Evolutionary conservation across 2,888 invertebrate species (phyloP), one percentile per base, ranked within the genome.

Genomic region (Trichogramma dendrolimi): DNA sequence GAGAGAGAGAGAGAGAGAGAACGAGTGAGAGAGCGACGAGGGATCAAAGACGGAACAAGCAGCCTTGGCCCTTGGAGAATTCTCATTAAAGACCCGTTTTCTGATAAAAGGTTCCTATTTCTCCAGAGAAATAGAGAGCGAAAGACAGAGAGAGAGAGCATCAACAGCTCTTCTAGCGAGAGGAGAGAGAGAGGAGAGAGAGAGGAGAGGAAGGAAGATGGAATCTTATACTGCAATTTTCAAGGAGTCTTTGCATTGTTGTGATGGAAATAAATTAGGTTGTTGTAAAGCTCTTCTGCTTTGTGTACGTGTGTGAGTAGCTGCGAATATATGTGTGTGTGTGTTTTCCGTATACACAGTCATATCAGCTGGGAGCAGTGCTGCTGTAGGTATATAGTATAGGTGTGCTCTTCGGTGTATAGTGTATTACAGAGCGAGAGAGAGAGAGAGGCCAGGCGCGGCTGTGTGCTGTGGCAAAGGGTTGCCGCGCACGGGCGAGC

Each of bases 101-200:
- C 59, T 62, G 62, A 59, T 62, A 59, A 62, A 62, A 59, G 27
- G 27, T 27, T 27, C 59, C 59, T 55, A 62, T 62, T 62, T 58
- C 54, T 47, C 47, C 11, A 2, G 47, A 47, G 10, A 11, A 56
- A 40, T 42, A 41, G 42, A 50, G 14, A 6, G 41, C n/a, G 10
- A 57, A 8, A 11, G 27, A 42, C n/a, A 39, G 10, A n/a, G 48
- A 7, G 40, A 14, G 46, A n/a, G 42, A 51, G 10, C 5, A 44
- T 27, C 2, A 27, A 3, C 27, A 27, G 27, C 27, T 27, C 27
- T 27, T 27, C 27, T 27, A 27, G 27, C 27, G 27, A 43, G 11
- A 38, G 5, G 42, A 27, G 39, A 11, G 0, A 27, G 27, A 44
- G 44, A 39, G 40, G 39, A 43, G 14, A 27, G 27, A 27, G 41